Evolutionary conservation across 2,113 vertebrate genomes (phyloP).

Genomic region (Hemiprocne comata): DNA sequence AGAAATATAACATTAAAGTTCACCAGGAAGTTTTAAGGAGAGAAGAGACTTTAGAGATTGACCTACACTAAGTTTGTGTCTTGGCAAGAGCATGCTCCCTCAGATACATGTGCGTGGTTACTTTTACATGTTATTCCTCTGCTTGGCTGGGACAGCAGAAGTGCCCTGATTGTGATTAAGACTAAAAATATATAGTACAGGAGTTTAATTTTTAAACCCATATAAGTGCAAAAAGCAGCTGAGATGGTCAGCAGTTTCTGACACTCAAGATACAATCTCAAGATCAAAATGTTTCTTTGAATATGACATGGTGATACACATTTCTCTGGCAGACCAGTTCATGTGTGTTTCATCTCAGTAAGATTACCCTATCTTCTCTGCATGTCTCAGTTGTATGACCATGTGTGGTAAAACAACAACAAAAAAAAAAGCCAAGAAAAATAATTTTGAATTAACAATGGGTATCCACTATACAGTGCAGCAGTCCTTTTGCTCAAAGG

Average conservation of each 20-base stretch:
- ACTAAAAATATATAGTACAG: background rate
- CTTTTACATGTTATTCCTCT: background rate
- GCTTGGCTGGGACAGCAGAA: background rate
- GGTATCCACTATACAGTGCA: fast-evolving
- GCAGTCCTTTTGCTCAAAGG: background rate
- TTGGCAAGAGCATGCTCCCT: background rate
- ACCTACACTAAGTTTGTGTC: background rate
- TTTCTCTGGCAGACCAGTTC: background rate
- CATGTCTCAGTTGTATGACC: background rate
- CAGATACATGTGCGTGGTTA: background rate
- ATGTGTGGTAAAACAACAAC: no score
- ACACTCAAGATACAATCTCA: background rate
- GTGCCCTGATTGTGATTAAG: background rate
- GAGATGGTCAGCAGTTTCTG: background rate
- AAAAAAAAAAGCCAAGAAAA: background rate
- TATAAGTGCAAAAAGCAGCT: background rate
- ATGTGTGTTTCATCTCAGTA: background rate
- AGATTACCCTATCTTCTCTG: background rate
- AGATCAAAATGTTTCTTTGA: background rate
- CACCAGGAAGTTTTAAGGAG: background rate
- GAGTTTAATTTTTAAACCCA: background rate
- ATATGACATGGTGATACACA: background rate
- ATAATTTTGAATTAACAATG: background rate
- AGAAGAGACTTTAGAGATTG: background rate
- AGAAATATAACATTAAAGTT: background rate